Percentiles rank a stretch among this genome's conserved stretches.
phyloP scores from a whole-genome alignment of 2,797 vertebrate genomes.

The Lacerta agilis region DNA sequence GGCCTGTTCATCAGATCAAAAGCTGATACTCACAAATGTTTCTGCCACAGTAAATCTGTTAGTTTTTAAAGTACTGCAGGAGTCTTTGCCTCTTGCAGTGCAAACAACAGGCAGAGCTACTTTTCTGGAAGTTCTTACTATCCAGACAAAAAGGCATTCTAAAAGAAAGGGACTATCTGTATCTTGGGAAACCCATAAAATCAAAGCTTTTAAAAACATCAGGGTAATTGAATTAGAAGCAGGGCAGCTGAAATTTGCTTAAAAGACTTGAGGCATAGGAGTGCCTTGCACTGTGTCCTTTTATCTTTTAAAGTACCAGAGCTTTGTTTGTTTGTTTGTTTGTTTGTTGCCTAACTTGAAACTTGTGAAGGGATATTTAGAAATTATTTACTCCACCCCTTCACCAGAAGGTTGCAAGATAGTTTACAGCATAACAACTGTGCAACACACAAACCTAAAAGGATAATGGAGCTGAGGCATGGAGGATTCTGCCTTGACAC shows the following conservation, averaged over 20 bases:
- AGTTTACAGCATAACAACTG: no score
- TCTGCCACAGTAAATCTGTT: neutral
- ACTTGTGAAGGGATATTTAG: no score
- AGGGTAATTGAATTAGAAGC: neutral
- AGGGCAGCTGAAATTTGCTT: neutral
- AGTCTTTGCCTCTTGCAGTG: neutral
- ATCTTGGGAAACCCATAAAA: neutral
- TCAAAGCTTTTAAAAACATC: neutral
- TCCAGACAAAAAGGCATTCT: no score
- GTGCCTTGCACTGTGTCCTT: neutral
- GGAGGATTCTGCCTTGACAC: neutral
- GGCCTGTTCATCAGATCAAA: neutral
- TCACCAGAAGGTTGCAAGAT: no score
- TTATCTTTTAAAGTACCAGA: neutral
- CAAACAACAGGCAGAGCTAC: neutral
- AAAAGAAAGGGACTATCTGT: neutral
- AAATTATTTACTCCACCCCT: no score
- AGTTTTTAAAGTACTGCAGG: neutral
- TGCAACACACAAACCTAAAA: no score
- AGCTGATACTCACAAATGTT: neutral
- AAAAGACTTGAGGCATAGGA: neutral
- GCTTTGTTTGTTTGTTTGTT: neutral
- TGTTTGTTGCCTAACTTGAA: neutral
- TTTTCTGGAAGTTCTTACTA: neutral
- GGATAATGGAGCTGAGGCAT: no score